Evolutionary conservation across 2,113 vertebrate species (phyloP).

Genomic region (Rhadina sibilatrix): DNA sequence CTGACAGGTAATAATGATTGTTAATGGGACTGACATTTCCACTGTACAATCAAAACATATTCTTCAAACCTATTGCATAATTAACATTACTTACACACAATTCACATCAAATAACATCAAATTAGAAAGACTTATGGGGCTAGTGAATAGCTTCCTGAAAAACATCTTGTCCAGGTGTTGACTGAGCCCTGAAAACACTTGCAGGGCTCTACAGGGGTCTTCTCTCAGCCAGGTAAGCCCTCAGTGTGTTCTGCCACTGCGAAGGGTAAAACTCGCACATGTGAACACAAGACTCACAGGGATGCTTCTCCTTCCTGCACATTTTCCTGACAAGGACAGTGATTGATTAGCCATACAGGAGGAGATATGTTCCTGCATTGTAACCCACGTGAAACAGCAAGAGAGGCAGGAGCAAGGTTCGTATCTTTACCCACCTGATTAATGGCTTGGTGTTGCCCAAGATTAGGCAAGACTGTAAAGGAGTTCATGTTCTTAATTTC

Average conservation of each 20-base stretch:
- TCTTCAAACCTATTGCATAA: constrained; percentile 63
- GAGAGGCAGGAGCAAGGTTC: not conserved
- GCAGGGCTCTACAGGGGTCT: not conserved
- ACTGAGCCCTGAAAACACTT: not conserved
- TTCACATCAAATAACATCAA: constrained; percentile 53
- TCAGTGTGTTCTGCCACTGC: not conserved
- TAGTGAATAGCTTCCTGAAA: constrained; percentile 5
- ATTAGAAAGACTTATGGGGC: constrained; percentile 45
- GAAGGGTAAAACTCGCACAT: not conserved
- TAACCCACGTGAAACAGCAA: not conserved
- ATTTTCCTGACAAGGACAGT: not conserved
- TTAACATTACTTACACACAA: constrained; percentile 65
- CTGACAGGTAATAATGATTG: constrained; percentile 66
- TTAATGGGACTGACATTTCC: constrained; percentile 77
- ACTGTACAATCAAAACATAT: constrained; percentile 54
- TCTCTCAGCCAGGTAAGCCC: not conserved
- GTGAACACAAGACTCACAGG: not conserved
- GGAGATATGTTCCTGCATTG: not conserved
- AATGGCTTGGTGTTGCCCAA: not conserved
- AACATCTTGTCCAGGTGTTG: not conserved
- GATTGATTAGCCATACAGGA: not conserved
- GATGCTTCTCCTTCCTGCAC: not conserved
- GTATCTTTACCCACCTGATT: not conserved
- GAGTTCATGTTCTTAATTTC: not conserved
- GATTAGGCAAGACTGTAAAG: not conserved